Base-by-base conservation (phyloP, 2,797 vertebrate genomes). In the Tarsius wallacei region DNA sequence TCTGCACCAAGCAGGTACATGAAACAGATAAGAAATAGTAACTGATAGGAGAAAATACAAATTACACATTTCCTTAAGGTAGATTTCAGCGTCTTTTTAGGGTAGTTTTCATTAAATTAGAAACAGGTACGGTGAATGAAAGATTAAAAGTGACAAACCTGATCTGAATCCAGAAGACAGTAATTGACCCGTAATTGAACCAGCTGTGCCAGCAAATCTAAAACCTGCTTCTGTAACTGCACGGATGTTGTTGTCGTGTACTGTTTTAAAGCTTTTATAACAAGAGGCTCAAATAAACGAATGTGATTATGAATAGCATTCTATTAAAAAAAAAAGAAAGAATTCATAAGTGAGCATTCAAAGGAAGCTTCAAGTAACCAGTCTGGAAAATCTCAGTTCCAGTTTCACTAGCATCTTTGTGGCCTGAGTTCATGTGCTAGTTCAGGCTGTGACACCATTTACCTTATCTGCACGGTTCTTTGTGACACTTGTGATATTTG, bases 191-290 rank as follows among this genome's bases (percentile, higher is more conserved):
- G 98, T 16, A 99, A 99, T 97, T 99, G 99, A 83, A 99, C 99
- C 12, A 99, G 99, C 96, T 99, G 99, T 2, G 99, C 99, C 15
- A 99, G 99, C 96, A 99, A 99, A 97, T 99, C 99, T 93, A 99
- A 98, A 13, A 99, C 99, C 97, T 99, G 99, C 98, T 99, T 99
- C 98, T 99, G 99, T 94, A 99, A 99, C 31, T 99, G 99, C 91
- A 99, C 99, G 0, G 99, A 99, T 0, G 99, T 99, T 71, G 99
- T 99, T 26, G 99, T 99, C 10, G 99, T 99, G 97, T 99, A 99
- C 98, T 99, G 99, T 98, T 99, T 99, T 97, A 99, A 94, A 10
- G 99, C 99, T 98, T 99, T 99, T 96, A 99, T 99, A 94, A 99
- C 99, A 96, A 99, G 99, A 0, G 99, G 99, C 98, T 99, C 99